Evolutionary conservation across 2,888 invertebrate species (phyloP), one percentile per base, ranked within the genome.

Genomic region (Leuctra nigra): DNA sequence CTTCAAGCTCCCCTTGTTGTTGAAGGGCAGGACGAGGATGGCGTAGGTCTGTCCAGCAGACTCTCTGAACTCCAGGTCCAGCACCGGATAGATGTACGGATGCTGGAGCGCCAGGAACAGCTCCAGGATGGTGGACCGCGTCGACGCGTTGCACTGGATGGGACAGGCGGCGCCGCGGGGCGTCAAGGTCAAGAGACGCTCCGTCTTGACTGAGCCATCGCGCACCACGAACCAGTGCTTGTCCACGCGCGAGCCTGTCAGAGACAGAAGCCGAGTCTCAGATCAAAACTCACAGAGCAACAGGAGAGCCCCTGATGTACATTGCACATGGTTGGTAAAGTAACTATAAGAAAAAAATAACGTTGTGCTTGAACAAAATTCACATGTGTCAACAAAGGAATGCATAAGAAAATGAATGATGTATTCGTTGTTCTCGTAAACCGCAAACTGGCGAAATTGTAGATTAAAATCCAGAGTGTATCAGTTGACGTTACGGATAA

Each of bases 211-310:
- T 53, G 85, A 83, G 64, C 83, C 84, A 72, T 94, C 93, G 67
- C 84, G 84, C 59, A 94, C 87, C 23, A 88, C 82, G 71, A 93
- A 94, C 94, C 94, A 95, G 70, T 91, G 85, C 71, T 93, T 93
- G 72, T 87, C 87, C 54, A 86, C 77, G 55, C 94, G 79, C 38
- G 87, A 89, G 9, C 93, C 80, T 81, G 63, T n/a, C n/a, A n/a
- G n/a, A n/a, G n/a, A n/a, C n/a, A n/a, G n/a, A n/a, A n/a, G n/a
- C n/a, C n/a, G n/a, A n/a, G n/a, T n/a, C n/a, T n/a, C n/a, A n/a
- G n/a, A n/a, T n/a, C n/a, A n/a, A n/a, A n/a, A n/a, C n/a, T n/a
- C n/a, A n/a, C n/a, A n/a, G n/a, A n/a, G n/a, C n/a, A n/a, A n/a
- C n/a, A n/a, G n/a, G n/a, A n/a, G n/a, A n/a, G n/a, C n/a, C n/a